A percentile compares a stretch with the other conserved stretches of the same genome.
These are phyloP conservation scores for Phrixothrix hirtus DNA, from an alignment of 2,888 invertebrate species.

Conservation along the genomic window DNA sequence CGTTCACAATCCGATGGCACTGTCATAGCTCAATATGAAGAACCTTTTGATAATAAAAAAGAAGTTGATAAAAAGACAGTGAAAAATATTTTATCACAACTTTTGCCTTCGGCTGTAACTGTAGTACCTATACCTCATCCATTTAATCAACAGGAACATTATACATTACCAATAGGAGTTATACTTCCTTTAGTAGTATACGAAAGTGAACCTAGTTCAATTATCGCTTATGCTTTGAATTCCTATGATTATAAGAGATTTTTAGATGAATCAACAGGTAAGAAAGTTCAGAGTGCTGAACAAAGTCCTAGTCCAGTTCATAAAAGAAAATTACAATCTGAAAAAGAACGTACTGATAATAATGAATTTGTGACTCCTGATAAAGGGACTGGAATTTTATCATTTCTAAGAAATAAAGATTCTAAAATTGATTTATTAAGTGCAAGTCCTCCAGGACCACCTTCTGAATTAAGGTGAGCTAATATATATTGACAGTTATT, in stretches of 20 bases:
- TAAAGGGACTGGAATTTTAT: slow-evolving; percentile 48
- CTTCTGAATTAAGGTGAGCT: slow-evolving; percentile 19
- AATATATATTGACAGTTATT: no score
- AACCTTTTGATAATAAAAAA: slow-evolving; percentile 53
- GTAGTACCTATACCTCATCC: slow-evolving; percentile 61
- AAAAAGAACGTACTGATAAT: slow-evolving; percentile 51
- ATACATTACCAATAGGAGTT: slow-evolving; percentile 64
- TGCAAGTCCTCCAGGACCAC: slow-evolving; percentile 5
- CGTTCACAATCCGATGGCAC: slow-evolving; percentile 56
- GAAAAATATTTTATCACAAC: slow-evolving; percentile 69
- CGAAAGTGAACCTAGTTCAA: slow-evolving; percentile 80
- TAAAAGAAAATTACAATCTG: slow-evolving; percentile 56
- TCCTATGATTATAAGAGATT: slow-evolving; percentile 71
- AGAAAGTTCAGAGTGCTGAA: slow-evolving; percentile 45
- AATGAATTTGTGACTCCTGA: slow-evolving; percentile 39
- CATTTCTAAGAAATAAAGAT: slow-evolving; percentile 52
- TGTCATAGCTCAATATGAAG: slow-evolving; percentile 41
- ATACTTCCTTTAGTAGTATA: slow-evolving; percentile 72
- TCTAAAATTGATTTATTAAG: slow-evolving; percentile 37
- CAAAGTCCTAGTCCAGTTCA: slow-evolving; percentile 58
- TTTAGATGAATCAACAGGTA: slow-evolving; percentile 57
- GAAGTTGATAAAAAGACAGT: slow-evolving; percentile 64
- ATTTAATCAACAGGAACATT: slow-evolving; percentile 70
- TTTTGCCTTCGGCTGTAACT: slow-evolving; percentile 63
- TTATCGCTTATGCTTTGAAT: slow-evolving; percentile 81